Percentiles rank a stretch among this genome's conserved stretches.
These are phyloP conservation scores for Acrobasis suavella DNA, from an alignment of 2,888 invertebrate genomes.

Conservation along the genomic window DNA sequence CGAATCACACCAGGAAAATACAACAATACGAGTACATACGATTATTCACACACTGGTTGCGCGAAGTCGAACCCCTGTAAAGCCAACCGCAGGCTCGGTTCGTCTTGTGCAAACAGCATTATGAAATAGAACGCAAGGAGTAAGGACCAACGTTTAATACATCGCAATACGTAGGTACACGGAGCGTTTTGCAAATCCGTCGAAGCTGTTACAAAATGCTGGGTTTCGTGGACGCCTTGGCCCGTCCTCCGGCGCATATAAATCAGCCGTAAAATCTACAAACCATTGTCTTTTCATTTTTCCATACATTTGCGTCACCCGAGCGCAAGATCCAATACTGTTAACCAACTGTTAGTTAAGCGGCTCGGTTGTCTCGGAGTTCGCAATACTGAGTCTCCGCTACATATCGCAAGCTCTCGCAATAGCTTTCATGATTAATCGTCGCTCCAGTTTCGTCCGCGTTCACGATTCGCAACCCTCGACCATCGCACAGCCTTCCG, in stretches of 20 bases:
- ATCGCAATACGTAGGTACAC: slow-evolving; percentile 51
- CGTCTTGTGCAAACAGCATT: slow-evolving; percentile 64
- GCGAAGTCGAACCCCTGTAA: slow-evolving; percentile 36
- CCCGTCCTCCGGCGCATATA: slow-evolving; percentile 51
- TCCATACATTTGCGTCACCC: slow-evolving; percentile 61
- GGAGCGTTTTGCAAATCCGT: slow-evolving; percentile 61
- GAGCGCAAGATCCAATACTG: slow-evolving; percentile 63
- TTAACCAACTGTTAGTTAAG: slow-evolving; percentile 72
- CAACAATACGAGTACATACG: slow-evolving; percentile 6
- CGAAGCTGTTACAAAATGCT: slow-evolving; percentile 62
- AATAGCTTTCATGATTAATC: slow-evolving; percentile 69
- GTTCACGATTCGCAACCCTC: slow-evolving; percentile 42
- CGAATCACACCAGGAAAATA: slow-evolving; percentile 11
- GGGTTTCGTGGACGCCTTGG: slow-evolving; percentile 49
- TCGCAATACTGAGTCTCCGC: slow-evolving; percentile 59
- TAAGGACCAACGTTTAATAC: slow-evolving; percentile 61
- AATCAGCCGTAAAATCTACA: slow-evolving; percentile 48
- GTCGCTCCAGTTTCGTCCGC: slow-evolving; percentile 52
- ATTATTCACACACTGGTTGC: slow-evolving; percentile 23
- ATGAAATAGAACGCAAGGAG: slow-evolving; percentile 68
- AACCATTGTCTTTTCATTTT: slow-evolving; percentile 59
- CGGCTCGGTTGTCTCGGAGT: slow-evolving; percentile 57
- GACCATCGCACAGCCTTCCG: neutral
- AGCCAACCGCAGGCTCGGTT: slow-evolving; percentile 60
- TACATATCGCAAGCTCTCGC: slow-evolving; percentile 80